Base-by-base conservation (phyloP, 2,113 vertebrate species). In the Vulpes lagopus region DNA sequence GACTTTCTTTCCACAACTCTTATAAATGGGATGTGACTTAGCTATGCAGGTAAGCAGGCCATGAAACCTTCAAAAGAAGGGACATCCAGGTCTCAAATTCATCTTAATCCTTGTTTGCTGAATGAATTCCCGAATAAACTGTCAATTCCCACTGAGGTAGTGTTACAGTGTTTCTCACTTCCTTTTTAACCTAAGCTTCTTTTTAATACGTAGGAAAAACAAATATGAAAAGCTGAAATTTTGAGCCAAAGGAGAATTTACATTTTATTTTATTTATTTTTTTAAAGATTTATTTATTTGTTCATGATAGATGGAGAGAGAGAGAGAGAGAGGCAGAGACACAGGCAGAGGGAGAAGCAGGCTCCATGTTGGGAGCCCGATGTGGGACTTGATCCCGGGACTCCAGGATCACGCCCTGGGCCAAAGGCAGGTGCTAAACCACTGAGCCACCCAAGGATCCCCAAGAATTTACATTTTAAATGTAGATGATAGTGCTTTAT, bases 161-260 rank as follows among this genome's bases (percentile, higher is more conserved):
- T 73, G 32, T 73, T 86, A 59, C 65, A 82, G 57, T 73, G 7
- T 88, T 94, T 87, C 62, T 87, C 27, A 60, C 53, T 82, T 93
- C 71, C 62, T 89, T 93, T 86, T 74, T 59, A 91, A 86, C 17
- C 23, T 23, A 57, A 79, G 16, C 16, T 15, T 87, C 35, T 86
- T 90, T 93, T 93, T 85, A 74, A 65, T 73, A 94, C 78, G n/a
- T 64, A 38, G 19, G 53, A 74, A 91, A 92, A 95, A 79, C 23
- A 84, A 89, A 59, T 64, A 1, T 57, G 62, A 87, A 86, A 67
- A 16, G 6, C 51, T 90, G 7, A 91, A 86, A 38, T 89, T 83
- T 23, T 93, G 51, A 57, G 9, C 4, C 23, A 81, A 81, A 64
- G 30, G 23, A 79, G 25, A 91, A 35, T 82, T 82, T 32, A 60